phyloP scores from a whole-genome alignment of 1,140 invertebrate genomes.

The Helicorthomorpha holstii region DNA sequence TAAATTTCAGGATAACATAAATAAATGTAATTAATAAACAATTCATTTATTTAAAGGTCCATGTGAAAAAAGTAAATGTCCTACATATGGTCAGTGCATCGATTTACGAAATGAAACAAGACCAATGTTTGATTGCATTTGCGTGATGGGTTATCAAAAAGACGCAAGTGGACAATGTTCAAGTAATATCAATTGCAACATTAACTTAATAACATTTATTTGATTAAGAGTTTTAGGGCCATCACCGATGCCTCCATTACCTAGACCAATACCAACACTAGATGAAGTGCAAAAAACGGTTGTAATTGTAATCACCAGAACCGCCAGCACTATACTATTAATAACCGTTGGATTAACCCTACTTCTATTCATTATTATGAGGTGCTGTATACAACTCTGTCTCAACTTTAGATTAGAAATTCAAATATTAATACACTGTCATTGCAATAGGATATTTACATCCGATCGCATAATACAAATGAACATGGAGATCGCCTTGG shows the following conservation, averaged over 20 bases:
- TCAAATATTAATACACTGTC: too few species aligned
- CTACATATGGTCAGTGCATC: not conserved
- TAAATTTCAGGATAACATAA: too few species aligned
- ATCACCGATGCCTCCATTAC: not conserved
- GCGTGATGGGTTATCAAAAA: not conserved
- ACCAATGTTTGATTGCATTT: not conserved
- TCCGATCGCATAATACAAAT: conserved; percentile 21
- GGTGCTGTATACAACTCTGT: conserved; percentile 6
- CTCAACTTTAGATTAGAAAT: too few species aligned
- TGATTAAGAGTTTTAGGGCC: not conserved
- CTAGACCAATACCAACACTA: not conserved
- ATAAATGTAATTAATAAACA: not conserved
- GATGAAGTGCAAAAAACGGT: conserved; percentile 16
- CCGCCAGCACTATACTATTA: conserved; percentile 20
- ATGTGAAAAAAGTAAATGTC: not conserved
- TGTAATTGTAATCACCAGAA: conserved; percentile 18
- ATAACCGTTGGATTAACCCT: conserved; percentile 18
- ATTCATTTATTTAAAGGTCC: not conserved
- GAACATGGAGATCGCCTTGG: conserved; percentile 22
- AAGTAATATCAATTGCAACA: not conserved
- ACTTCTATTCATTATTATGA: conserved; percentile 16
- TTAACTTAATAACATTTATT: not conserved
- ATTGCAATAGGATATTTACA: conserved; percentile 16
- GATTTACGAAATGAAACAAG: not conserved
- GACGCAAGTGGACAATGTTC: not conserved